Evolutionary conservation across 1,140 invertebrate genomes (phyloP).

Genomic region (Luehdorfia chinensis): DNA sequence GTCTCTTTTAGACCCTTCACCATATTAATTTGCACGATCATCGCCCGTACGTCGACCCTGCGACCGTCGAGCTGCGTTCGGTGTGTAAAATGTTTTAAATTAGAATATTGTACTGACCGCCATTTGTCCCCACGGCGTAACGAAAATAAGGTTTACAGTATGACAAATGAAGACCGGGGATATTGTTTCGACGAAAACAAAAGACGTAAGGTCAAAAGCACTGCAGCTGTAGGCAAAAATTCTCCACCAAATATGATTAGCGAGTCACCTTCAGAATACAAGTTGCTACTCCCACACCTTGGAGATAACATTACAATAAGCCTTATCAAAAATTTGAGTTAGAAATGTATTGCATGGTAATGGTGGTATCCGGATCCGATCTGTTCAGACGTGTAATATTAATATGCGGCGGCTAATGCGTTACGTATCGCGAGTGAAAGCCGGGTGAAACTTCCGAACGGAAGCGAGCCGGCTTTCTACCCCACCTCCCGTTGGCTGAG

Average conservation of each 20-base stretch:
- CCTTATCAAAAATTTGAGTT: no score
- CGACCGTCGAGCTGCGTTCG: slow-evolving; percentile 24
- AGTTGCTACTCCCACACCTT: slow-evolving; percentile 31
- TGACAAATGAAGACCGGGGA: slow-evolving; percentile 47
- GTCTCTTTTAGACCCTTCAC: slow-evolving; percentile 26
- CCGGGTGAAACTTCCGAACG: slow-evolving; percentile 59
- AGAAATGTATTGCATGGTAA: no score
- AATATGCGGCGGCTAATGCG: slow-evolving; percentile 20
- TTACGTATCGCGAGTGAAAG: slow-evolving; percentile 56
- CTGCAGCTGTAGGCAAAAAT: slow-evolving; percentile 6
- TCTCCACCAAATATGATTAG: neutral
- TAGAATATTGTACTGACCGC: slow-evolving; percentile 61
- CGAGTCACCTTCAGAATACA: slow-evolving; percentile 27
- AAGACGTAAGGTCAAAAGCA: slow-evolving; percentile 4
- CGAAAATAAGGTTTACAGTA: slow-evolving; percentile 42
- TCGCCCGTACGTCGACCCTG: slow-evolving; percentile 48
- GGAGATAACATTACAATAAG: slow-evolving; percentile 23
- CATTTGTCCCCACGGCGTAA: slow-evolving; percentile 41
- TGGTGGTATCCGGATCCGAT: slow-evolving; percentile 22
- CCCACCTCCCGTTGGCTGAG: slow-evolving; percentile 48
- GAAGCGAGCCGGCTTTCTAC: slow-evolving; percentile 69
- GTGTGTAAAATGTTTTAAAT: slow-evolving; percentile 61
- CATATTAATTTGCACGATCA: slow-evolving; percentile 44
- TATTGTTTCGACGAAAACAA: slow-evolving; percentile 19
- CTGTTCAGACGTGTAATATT: slow-evolving; percentile 24